Conservation (phyloP, 2,113 vertebrate genomes). For the Mugil cephalus region DNA sequence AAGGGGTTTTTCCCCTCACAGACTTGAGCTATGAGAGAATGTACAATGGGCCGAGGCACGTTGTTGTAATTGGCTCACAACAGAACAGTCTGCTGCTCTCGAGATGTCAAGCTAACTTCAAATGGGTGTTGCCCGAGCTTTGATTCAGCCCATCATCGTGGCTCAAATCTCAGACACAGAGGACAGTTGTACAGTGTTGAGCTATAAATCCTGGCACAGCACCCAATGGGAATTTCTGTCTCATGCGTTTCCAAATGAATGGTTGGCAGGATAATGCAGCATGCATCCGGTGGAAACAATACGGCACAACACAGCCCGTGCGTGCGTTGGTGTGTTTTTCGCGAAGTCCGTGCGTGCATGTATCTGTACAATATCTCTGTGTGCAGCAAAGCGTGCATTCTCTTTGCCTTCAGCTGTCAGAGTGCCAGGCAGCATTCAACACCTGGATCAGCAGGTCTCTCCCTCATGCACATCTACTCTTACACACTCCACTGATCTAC, state of each 20-base stretch:
- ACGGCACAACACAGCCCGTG: constrained; percentile 26
- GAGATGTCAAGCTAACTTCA: constrained; percentile 59
- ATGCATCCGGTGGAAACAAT: constrained; percentile 66
- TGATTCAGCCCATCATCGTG: constrained; percentile 63
- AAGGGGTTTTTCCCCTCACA: constrained; percentile 23
- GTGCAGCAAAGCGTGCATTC: constrained; percentile 45
- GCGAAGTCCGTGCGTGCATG: constrained; percentile 39
- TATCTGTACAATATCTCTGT: constrained; percentile 42
- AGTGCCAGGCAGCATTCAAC: constrained; percentile 71
- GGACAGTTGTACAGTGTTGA: constrained; percentile 60
- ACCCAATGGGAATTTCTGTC: constrained; percentile 58
- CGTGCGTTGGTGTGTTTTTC: constrained; percentile 29
- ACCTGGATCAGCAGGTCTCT: constrained; percentile 80
- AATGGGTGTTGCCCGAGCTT: constrained; percentile 58
- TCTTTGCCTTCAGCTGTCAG: constrained; percentile 61
- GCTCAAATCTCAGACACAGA: constrained; percentile 55
- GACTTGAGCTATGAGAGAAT: constrained; percentile 62
- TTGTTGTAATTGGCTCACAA: constrained; percentile 72
- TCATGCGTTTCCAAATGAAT: constrained; percentile 64
- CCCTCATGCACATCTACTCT: constrained; percentile 68
- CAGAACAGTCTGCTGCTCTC: constrained; percentile 48
- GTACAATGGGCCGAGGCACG: constrained; percentile 41
- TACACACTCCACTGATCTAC: constrained; percentile 74
- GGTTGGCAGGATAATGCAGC: constrained; percentile 62
- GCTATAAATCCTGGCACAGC: constrained; percentile 61